Evolutionary conservation across 2,888 invertebrate genomes (phyloP).

Genomic region (Tiliacea aurago): DNA sequence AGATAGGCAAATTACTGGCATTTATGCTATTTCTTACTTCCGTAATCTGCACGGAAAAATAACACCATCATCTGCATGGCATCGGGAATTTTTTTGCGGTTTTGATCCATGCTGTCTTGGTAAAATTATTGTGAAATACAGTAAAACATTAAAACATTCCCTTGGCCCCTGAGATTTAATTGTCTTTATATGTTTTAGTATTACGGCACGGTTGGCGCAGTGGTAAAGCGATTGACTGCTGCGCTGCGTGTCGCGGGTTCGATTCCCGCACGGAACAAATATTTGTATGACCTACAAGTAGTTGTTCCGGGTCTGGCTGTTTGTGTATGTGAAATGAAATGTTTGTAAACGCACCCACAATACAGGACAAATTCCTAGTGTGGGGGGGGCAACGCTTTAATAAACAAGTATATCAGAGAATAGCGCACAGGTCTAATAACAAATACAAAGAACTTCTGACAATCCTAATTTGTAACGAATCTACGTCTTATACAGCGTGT

Average conservation of each 20-base stretch:
- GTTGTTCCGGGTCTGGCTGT: no score
- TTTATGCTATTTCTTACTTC: slow-evolving; percentile 52
- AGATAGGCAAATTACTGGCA: slow-evolving; percentile 49
- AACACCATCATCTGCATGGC: slow-evolving; percentile 9
- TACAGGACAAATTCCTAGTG: no score
- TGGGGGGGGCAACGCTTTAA: no score
- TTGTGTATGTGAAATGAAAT: no score
- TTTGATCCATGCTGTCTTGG: neutral
- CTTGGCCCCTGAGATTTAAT: slow-evolving; percentile 33
- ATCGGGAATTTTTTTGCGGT: slow-evolving; percentile 25
- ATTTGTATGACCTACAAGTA: no score
- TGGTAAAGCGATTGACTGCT: no score
- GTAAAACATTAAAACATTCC: slow-evolving; percentile 3
- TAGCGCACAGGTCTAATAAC: slow-evolving; percentile 13
- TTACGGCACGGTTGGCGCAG: no score
- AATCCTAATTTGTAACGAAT: slow-evolving; percentile 41
- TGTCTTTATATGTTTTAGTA: slow-evolving; percentile 14
- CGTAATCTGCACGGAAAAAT: slow-evolving; percentile 39
- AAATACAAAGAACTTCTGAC: slow-evolving; percentile 29
- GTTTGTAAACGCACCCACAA: no score
- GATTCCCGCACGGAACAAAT: no score
- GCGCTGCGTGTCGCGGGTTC: no score
- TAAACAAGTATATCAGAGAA: slow-evolving; percentile 8
- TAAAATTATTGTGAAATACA: neutral
- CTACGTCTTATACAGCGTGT: slow-evolving; percentile 31